phyloP scores from a whole-genome alignment of 2,888 invertebrate genomes.

The Allophyes oxyacanthae region DNA sequence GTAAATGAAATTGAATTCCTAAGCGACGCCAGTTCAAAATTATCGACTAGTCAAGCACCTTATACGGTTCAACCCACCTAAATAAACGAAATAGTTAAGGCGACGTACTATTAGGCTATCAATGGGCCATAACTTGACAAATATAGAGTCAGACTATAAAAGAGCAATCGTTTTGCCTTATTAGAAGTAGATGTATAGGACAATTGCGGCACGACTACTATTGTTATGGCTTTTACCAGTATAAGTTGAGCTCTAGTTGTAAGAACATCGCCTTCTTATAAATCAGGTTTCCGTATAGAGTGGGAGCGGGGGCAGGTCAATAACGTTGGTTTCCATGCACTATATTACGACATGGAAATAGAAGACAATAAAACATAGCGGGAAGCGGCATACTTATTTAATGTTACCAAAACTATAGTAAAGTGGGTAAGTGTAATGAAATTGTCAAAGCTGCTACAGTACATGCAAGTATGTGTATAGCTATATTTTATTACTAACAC shows the following conservation, averaged over 20 bases:
- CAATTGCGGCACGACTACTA: constrained; percentile 47
- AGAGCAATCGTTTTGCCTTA: constrained; percentile 54
- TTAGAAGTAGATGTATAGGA: constrained; percentile 50
- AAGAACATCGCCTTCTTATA: constrained; percentile 8
- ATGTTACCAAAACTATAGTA: constrained; percentile 31
- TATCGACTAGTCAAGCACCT: constrained; percentile 3
- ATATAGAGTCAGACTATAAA: constrained; percentile 45
- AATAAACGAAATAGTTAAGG: constrained; percentile 31
- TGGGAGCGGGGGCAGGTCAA: constrained; percentile 39
- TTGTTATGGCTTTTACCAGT: constrained; percentile 44
- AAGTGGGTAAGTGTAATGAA: constrained; percentile 15
- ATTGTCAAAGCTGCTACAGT: no score
- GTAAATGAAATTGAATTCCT: constrained; percentile 18
- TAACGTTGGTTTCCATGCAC: constrained; percentile 34
- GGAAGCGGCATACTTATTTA: constrained; percentile 28
- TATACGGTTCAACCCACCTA: constrained; percentile 18
- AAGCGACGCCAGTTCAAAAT: constrained; percentile 8
- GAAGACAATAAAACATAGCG: constrained; percentile 45
- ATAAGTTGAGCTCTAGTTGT: constrained; percentile 23
- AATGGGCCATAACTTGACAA: constrained; percentile 45
- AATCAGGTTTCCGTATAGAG: constrained; percentile 21
- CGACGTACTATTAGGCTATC: constrained; percentile 28
- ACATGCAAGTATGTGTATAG: neutral
- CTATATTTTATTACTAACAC: neutral
- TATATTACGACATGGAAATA: constrained; percentile 42